Conservation (phyloP, 1,140 invertebrate genomes). For the Periplaneta americana region DNA sequence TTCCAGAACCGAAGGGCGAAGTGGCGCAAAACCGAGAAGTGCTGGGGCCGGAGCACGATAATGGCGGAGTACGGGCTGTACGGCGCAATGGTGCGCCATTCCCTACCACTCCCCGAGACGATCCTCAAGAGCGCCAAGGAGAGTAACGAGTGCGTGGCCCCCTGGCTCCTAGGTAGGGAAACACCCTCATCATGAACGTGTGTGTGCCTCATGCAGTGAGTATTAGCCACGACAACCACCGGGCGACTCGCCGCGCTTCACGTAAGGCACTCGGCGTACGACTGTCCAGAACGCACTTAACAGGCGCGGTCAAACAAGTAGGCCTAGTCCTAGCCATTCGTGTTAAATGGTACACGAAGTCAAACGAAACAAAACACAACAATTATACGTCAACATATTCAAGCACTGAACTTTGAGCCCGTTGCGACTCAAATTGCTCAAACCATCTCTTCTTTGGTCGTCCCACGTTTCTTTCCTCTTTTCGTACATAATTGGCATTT, state of each 20-base stretch:
- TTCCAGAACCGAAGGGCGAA: conserved; percentile 97
- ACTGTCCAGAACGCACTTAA: too few relatives aligned
- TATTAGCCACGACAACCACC: neutral
- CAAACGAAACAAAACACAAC: too few relatives aligned
- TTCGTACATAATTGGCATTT: too few relatives aligned
- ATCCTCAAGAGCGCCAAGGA: conserved; percentile 95
- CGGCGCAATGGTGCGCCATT: conserved; percentile 98
- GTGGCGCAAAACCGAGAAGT: conserved; percentile 99
- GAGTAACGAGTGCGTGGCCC: conserved; percentile 83
- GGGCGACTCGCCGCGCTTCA: too few relatives aligned
- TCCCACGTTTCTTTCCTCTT: too few relatives aligned
- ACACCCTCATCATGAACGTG: neutral
- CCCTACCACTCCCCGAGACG: conserved; percentile 93
- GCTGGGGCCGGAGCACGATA: conserved; percentile 97
- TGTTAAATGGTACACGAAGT: too few relatives aligned
- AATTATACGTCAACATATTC: too few relatives aligned
- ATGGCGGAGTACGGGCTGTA: conserved; percentile 99
- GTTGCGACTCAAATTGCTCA: too few relatives aligned
- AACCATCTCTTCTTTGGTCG: too few relatives aligned
- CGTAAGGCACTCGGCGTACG: neutral
- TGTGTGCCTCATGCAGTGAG: neutral
- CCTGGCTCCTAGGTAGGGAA: conserved; percentile 91
- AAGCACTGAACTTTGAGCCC: too few relatives aligned
- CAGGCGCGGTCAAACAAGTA: too few relatives aligned
- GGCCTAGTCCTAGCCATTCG: too few relatives aligned